These are phyloP conservation scores for Miichthys miiuy DNA, from an alignment of 2,797 vertebrate genomes.

Conservation along the genomic window DNA sequence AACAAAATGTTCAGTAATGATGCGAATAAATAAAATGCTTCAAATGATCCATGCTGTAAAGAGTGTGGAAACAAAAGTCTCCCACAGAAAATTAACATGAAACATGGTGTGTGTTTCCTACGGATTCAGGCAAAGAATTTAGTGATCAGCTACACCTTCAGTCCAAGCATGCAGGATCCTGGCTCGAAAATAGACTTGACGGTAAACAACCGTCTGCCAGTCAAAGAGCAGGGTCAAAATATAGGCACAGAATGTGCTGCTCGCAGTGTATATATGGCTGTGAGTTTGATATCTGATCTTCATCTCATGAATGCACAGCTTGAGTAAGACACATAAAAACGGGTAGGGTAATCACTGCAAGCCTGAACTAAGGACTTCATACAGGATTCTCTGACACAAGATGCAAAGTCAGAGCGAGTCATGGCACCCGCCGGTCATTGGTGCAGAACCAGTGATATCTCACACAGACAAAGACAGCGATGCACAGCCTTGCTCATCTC, in stretches of 20 bases:
- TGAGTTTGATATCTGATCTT: conserved; percentile 53
- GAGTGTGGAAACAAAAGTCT: conserved; percentile 13
- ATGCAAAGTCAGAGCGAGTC: conserved; percentile 62
- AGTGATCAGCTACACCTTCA: conserved; percentile 25
- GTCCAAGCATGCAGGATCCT: conserved; percentile 19
- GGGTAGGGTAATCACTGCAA: conserved; percentile 1
- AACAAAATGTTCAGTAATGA: conserved; percentile 15
- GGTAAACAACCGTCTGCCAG: conserved; percentile 64
- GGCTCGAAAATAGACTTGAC: conserved; percentile 69
- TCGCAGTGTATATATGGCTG: conserved; percentile 5
- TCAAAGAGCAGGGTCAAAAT: conserved; percentile 68
- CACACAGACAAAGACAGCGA: conserved; percentile 50
- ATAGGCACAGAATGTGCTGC: conserved; percentile 71
- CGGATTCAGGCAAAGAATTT: conserved; percentile 18
- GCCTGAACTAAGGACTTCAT: conserved; percentile 37
- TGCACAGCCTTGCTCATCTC: conserved; percentile 50
- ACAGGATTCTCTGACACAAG: conserved; percentile 14
- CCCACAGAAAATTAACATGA: conserved; percentile 11
- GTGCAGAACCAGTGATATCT: conserved; percentile 45
- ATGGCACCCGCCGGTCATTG: conserved; percentile 33
- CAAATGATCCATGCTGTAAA: conserved; percentile 36
- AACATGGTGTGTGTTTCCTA: conserved; percentile 16
- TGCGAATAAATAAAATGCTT: conserved; percentile 16
- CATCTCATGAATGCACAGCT: conserved; percentile 41
- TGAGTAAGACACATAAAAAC: conserved; percentile 18